Percentiles rank a stretch among this genome's conserved stretches.
Evolutionary conservation across 2,113 vertebrate species (phyloP).

Genomic region (Gobius niger): DNA sequence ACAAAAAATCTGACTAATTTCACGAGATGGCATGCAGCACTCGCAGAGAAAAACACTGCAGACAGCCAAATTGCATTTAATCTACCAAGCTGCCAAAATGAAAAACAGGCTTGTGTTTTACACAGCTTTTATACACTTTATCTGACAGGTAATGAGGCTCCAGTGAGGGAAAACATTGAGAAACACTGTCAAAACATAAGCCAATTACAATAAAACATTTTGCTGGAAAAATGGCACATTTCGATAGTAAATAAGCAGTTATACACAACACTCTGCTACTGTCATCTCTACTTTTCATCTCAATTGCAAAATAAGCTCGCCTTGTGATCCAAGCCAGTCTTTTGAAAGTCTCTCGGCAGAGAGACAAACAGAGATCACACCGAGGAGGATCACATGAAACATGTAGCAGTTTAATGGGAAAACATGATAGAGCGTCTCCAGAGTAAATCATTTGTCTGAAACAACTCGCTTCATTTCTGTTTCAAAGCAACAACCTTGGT

Average conservation of each 20-base stretch:
- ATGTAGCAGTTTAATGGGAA: constrained; percentile 37
- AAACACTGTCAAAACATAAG: neutral
- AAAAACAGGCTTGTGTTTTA: neutral
- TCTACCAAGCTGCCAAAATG: neutral
- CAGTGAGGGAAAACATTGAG: neutral
- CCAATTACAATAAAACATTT: neutral
- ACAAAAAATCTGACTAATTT: no score
- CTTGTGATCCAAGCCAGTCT: constrained; percentile 19
- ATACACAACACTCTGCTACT: neutral
- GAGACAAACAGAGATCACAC: constrained; percentile 42
- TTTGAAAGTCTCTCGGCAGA: constrained; percentile 25
- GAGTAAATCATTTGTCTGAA: constrained; percentile 41
- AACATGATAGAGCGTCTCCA: constrained; percentile 40
- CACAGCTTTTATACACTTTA: neutral
- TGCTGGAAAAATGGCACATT: neutral
- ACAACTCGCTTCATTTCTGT: constrained; percentile 16
- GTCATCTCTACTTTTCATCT: constrained; percentile 13
- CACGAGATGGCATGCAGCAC: neutral
- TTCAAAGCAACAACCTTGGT: constrained; percentile 3
- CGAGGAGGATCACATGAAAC: constrained; percentile 52
- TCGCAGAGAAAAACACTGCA: neutral
- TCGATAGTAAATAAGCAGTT: neutral
- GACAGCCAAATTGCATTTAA: constrained; percentile 1
- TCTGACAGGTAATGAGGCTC: neutral
- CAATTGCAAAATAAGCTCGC: constrained; percentile 37